Evolutionary conservation across 2,888 invertebrate genomes (phyloP).

Genomic region (Cremastobaeus sp.): DNA sequence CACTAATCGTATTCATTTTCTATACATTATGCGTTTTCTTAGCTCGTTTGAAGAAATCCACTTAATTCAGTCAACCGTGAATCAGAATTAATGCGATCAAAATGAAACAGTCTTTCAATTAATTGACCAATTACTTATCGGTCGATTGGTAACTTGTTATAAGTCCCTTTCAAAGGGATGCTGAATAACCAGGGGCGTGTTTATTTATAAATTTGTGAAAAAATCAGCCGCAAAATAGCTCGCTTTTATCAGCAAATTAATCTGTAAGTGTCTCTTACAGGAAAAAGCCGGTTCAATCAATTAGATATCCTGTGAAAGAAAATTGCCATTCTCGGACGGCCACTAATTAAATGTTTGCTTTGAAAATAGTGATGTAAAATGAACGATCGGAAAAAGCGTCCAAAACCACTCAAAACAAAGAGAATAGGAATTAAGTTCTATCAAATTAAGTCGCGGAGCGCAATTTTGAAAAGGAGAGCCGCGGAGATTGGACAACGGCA

Average conservation of each 20-base stretch:
- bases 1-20: conserved; percentile 14
- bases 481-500: conserved; percentile 32
- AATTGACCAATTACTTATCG: conserved; percentile 1
- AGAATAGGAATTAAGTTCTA: conserved; percentile 31
- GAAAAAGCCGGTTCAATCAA: too few species aligned
- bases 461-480: conserved; percentile 33
- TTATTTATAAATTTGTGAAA: too few species aligned
- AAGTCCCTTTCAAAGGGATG: too few species aligned
- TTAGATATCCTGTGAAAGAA: too few species aligned
- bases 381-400: conserved; percentile 19
- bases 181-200: too few species aligned
- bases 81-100: conserved; percentile 2
- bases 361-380: conserved; percentile 28
- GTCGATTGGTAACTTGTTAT: too few species aligned
- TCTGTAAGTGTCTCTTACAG: too few species aligned
- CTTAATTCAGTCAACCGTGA: neutral
- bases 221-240: too few species aligned
- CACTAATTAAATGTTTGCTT: conserved; percentile 31
- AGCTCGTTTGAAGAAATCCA: conserved; percentile 1
- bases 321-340: conserved; percentile 12
- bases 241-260: too few species aligned
- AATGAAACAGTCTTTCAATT: conserved; percentile 6
- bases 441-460: conserved; percentile 32
- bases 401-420: conserved; percentile 16
- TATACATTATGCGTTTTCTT: conserved; percentile 7